These are phyloP conservation scores for Cordilura impudica DNA, from an alignment of 2,888 invertebrate genomes.

Conservation along the genomic window DNA sequence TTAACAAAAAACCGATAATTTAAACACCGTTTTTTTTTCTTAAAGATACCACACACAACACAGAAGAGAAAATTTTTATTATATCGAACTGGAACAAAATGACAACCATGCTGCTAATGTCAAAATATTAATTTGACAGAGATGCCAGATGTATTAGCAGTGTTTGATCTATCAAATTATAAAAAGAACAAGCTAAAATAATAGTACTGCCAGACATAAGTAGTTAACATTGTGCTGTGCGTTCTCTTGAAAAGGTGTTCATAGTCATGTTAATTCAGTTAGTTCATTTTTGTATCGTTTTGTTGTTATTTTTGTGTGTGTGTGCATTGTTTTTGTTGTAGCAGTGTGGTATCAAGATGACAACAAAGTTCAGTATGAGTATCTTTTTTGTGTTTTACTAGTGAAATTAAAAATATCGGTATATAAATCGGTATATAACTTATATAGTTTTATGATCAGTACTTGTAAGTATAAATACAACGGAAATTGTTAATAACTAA, in stretches of 20 bases:
- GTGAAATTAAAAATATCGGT: not conserved
- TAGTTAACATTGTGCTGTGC: not conserved
- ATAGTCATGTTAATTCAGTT: not conserved
- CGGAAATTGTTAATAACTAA: not conserved
- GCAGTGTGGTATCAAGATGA: not conserved
- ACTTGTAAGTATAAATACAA: not conserved
- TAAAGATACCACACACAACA: not conserved
- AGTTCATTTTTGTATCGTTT: not conserved
- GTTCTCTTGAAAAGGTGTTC: too few species aligned
- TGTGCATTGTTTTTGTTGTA: not conserved
- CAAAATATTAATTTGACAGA: not conserved
- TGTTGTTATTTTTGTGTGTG: not conserved
- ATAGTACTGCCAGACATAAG: not conserved
- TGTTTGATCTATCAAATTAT: constrained; percentile 10
- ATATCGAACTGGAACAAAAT: not conserved
- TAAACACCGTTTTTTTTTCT: not conserved
- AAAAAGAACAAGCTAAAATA: not conserved
- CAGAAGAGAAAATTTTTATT: constrained; percentile 6
- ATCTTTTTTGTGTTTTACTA: not conserved
- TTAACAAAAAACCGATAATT: not conserved
- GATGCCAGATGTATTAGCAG: constrained; percentile 15
- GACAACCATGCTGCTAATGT: not conserved
- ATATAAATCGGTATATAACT: not conserved
- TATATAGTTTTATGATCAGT: not conserved
- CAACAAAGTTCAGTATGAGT: not conserved